phyloP scores from a whole-genome alignment of 1,140 invertebrate genomes.

The Magallana ariakensis region DNA sequence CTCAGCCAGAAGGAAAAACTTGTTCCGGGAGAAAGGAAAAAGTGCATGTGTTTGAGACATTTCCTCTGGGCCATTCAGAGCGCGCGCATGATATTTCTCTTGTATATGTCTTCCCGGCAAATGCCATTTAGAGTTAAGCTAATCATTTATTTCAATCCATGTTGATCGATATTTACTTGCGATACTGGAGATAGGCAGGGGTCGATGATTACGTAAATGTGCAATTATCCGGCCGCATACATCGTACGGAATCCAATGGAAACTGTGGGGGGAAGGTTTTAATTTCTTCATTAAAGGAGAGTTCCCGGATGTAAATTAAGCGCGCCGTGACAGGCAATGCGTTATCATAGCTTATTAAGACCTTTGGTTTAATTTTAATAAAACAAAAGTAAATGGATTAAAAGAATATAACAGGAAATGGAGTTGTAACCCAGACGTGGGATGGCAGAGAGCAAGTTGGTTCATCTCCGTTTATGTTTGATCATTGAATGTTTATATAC shows the following conservation, averaged over 20 bases:
- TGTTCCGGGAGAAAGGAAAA: too few relatives aligned
- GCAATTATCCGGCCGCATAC: slow-evolving; percentile 7
- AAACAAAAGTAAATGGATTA: slow-evolving; percentile 24
- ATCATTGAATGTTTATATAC: too few relatives aligned
- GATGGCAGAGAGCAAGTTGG: background rate
- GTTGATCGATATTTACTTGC: slow-evolving; percentile 4
- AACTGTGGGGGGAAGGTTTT: slow-evolving; percentile 10
- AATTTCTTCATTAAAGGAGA: slow-evolving; percentile 29
- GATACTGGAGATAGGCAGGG: background rate
- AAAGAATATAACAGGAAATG: background rate
- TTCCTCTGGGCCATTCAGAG: background rate
- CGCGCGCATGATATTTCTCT: background rate
- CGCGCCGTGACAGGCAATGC: slow-evolving; percentile 6
- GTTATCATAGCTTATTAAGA: slow-evolving; percentile 14
- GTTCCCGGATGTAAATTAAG: slow-evolving; percentile 14
- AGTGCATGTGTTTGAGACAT: background rate
- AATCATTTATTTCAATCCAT: slow-evolving; percentile 33
- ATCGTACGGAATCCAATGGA: slow-evolving; percentile 13
- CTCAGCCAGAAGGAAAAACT: too few relatives aligned
- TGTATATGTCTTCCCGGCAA: background rate
- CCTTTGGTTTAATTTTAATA: slow-evolving; percentile 26
- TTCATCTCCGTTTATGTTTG: background rate
- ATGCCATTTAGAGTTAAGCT: slow-evolving; percentile 4
- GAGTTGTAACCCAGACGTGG: background rate
- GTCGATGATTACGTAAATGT: slow-evolving; percentile 26